phyloP scores from a whole-genome alignment of 2,888 invertebrate species.

The Hymenopus coronatus region DNA sequence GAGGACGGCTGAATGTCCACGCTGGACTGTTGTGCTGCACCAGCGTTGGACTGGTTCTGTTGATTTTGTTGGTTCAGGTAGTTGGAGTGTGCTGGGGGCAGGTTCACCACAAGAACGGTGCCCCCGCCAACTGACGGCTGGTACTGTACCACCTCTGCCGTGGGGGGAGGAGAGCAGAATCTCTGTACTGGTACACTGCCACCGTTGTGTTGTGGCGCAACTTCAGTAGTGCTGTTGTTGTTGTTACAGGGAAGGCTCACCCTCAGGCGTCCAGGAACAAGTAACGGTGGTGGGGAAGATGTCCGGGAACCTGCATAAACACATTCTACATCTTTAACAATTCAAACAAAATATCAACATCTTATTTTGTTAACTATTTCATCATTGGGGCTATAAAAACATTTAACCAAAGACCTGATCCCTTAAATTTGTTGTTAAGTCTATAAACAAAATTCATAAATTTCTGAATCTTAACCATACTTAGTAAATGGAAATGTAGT shows the following conservation, averaged over 20 bases:
- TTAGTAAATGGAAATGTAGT: too few species aligned
- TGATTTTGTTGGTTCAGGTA: slow-evolving; percentile 38
- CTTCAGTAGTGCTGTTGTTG: slow-evolving; percentile 37
- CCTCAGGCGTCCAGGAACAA: slow-evolving; percentile 24
- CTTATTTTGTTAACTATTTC: too few species aligned
- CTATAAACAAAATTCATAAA: too few species aligned
- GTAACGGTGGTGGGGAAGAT: slow-evolving; percentile 36
- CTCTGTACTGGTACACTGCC: slow-evolving; percentile 35
- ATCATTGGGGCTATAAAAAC: too few species aligned
- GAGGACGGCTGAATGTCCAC: slow-evolving; percentile 37
- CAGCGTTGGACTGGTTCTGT: slow-evolving; percentile 31
- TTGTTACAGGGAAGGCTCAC: slow-evolving; percentile 31
- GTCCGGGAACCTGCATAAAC: slow-evolving; percentile 24
- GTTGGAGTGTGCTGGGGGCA: slow-evolving; percentile 64
- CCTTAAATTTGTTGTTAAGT: too few species aligned
- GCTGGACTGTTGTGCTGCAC: slow-evolving; percentile 16
- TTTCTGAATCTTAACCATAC: too few species aligned
- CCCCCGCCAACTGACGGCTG: slow-evolving; percentile 60
- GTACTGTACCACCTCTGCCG: slow-evolving; percentile 59
- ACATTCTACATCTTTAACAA: background rate
- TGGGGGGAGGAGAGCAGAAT: slow-evolving; percentile 38
- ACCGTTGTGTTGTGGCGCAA: background rate
- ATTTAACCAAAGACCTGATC: too few species aligned
- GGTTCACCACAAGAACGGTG: slow-evolving; percentile 76
- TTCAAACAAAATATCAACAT: too few species aligned